A percentile compares a stretch with the other conserved stretches of the same genome.
These are phyloP conservation scores for Gavia stellata DNA, from an alignment of 2,113 vertebrate genomes.

Conservation along the genomic window DNA sequence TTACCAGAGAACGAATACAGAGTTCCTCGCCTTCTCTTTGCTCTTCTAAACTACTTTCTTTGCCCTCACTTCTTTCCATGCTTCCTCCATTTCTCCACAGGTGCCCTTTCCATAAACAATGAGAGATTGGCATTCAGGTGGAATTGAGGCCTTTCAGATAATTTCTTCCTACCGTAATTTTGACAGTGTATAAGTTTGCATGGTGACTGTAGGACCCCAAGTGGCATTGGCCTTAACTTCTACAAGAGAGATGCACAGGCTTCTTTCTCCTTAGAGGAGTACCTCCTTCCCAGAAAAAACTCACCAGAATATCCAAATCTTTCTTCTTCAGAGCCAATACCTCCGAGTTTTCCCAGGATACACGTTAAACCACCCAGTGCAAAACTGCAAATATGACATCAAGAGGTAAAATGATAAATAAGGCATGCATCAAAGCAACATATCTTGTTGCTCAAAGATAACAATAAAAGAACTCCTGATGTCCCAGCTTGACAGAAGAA, in stretches of 20 bases:
- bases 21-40: not conserved
- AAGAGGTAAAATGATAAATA: not conserved
- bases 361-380: not conserved
- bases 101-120: not conserved
- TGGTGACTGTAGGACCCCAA: not conserved
- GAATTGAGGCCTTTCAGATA: not conserved
- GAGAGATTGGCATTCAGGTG: not conserved
- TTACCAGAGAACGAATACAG: no score
- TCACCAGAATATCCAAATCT: not conserved
- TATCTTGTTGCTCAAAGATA: not conserved
- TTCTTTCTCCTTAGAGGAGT: not conserved
- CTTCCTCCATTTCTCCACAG: not conserved
- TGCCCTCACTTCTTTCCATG: not conserved
- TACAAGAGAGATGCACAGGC: not conserved
- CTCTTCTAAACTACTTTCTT: not conserved
- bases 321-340: not conserved
- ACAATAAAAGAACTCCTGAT: not conserved
- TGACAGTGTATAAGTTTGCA: not conserved
- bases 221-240: not conserved
- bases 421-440: not conserved
- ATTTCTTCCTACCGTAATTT: not conserved
- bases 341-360: not conserved
- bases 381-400: not conserved
- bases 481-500: not conserved
- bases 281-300: not conserved